Base-by-base conservation (phyloP, 2,113 vertebrate genomes). In the Hippocampus zosterae region DNA sequence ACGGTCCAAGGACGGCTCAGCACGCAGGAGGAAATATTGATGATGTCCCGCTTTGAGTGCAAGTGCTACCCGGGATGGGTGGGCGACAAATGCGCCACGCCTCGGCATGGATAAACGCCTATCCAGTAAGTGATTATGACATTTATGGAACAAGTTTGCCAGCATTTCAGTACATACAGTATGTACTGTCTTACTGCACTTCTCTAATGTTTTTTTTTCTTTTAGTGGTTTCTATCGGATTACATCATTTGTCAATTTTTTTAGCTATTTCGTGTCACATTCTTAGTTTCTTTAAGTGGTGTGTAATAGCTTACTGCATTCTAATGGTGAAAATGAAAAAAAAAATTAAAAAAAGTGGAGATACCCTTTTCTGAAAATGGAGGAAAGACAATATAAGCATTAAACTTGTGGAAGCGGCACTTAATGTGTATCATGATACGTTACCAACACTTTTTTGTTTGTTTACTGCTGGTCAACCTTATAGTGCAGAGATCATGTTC, bases 61-160 rank as follows among this genome's bases (percentile, higher is more conserved):
- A 84, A 69, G 71, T 93, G 93, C 75, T 93, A 83, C 68, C 76
- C 78, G 19, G 91, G 90, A 0, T 93, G 92, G 92, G 63, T 5
- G 0, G 93, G 92, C 0, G 29, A 85, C n/a, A 82, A 50, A 63
- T 93, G 92, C 72, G 81, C 84, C 42, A 65, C 73, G 63, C 61
- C 44, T 0, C 8, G 0, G 52, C 55, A 37, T 1, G 2, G 53
- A 40, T 74, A 55, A 81, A n/a, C 19, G 2, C 60, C 11, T 1
- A 57, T 62, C 60, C 29, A 27, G 10, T 40, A 21, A 40, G 18
- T 19, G 33, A 37, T 10, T 15, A 2, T 33, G 15, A 56, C 27
- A 19, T 60, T 37, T n/a, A 1, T n/a, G 52, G 52, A 23, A 53
- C 2, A 55, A 10, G n/a, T 55, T 55, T 9, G 3, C 21, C 21